Evolutionary conservation across 2,113 vertebrate genomes (phyloP).

Genomic region (Mustela lutreola): DNA sequence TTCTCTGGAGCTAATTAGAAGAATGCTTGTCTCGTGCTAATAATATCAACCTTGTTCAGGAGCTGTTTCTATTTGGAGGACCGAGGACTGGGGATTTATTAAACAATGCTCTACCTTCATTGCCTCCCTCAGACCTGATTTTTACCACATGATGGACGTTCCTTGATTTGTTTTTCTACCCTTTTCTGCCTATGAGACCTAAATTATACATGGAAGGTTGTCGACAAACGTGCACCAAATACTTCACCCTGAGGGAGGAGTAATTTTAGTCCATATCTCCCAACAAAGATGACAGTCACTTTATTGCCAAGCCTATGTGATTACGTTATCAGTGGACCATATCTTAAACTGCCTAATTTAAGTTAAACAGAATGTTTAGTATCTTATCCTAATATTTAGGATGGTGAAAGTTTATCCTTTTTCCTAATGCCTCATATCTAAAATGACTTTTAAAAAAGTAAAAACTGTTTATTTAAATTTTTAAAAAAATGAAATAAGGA

Average conservation of each 20-base stretch:
- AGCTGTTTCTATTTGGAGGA: neutral
- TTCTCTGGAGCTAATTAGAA: neutral
- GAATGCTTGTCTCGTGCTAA: neutral
- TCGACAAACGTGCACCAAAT: conserved; percentile 15
- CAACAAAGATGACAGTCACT: neutral
- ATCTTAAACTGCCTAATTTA: neutral
- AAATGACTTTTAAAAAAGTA: conserved; percentile 12
- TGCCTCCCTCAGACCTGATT: neutral
- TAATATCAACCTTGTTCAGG: neutral
- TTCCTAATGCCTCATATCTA: neutral
- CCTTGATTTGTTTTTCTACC: conserved; percentile 20
- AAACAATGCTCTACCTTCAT: neutral
- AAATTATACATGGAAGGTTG: neutral
- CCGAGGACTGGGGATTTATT: neutral
- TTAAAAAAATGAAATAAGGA: neutral
- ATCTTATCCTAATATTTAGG: neutral
- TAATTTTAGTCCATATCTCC: neutral
- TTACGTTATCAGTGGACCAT: neutral
- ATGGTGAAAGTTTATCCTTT: neutral
- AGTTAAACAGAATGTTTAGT: neutral
- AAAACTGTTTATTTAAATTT: conserved; percentile 6
- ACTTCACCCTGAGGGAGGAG: neutral
- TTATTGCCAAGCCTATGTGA: neutral
- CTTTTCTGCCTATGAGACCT: conserved; percentile 6
- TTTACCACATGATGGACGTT: neutral